Base-by-base conservation (phyloP, 2,113 vertebrate species). In the Acinonyx jubatus region DNA sequence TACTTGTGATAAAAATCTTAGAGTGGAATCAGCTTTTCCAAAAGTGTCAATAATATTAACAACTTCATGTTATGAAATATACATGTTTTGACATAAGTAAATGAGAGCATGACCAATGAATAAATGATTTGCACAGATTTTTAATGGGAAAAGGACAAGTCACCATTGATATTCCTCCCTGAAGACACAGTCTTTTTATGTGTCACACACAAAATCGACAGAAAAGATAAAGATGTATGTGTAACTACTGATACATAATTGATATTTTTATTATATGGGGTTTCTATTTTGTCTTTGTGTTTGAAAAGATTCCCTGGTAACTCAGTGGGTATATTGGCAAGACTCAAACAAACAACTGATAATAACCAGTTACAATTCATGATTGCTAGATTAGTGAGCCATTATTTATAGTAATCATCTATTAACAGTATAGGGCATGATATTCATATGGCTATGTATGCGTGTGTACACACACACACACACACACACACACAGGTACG, bases 281-380 rank as follows among this genome's bases (percentile, higher is more conserved):
- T 78, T 94, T 92, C 21, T 87, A 66, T 79, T 87, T 88, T 88
- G n/a, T 84, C 61, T 94, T 15, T 38, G 18, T 63, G 52, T 87
- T 96, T 97, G 33, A 83, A 96, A 84, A 93, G 63, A 80, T 45
- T 94, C n/a, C 2, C 52, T 93, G 38, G 13, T 93, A 84, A 93
- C 38, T 79, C 63, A 95, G 19, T 88, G 73, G 18, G 76, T 84
- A 86, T 87, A 61, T 68, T 92, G 65, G 50, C 29, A 84, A 91
- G 45, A 85, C 48, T 36, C 50, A 95, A 90, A 36, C 9, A 45
- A 48, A 94, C 92, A 94, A 94, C 48, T 48, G 29, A 81, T 50
- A 84, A 48, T 71, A 87, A 38, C 9, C n/a, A 66, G n/a, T 87
- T 94, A 63, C 57, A 78, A 92, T 61, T 36, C 27, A 82, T 79